These are phyloP conservation scores for Falco punctatus DNA, from an alignment of 2,113 vertebrate species.

Conservation along the genomic window DNA sequence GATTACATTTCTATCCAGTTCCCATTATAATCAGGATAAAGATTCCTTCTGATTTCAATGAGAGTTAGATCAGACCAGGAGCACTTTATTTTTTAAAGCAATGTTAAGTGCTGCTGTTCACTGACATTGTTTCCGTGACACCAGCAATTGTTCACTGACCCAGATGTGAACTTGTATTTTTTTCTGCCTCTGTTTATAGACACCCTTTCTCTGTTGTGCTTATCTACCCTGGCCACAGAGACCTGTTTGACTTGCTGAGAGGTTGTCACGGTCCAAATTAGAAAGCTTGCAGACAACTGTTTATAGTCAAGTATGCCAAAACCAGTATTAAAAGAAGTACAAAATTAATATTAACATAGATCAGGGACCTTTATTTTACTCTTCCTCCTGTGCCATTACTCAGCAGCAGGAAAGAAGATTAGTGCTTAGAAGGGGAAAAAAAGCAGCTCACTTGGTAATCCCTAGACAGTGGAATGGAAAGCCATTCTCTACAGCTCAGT, in stretches of 20 bases:
- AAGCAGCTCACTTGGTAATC: neutral
- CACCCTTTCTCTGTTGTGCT: slow-evolving; percentile 19
- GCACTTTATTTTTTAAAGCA: slow-evolving; percentile 24
- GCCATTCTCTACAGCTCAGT: neutral
- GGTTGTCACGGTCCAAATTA: slow-evolving; percentile 14
- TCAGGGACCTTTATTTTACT: neutral
- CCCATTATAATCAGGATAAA: neutral
- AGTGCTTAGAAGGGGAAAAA: neutral
- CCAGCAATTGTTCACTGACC: slow-evolving; percentile 57
- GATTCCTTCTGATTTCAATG: neutral
- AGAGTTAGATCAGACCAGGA: neutral
- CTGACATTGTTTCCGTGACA: slow-evolving; percentile 59
- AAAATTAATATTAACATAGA: slow-evolving; percentile 22
- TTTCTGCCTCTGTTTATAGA: slow-evolving; percentile 36
- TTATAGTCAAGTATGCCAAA: neutral
- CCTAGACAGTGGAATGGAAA: neutral
- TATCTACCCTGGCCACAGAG: slow-evolving; percentile 28
- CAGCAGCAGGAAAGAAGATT: neutral
- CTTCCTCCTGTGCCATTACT: neutral
- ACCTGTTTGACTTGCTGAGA: slow-evolving; percentile 36
- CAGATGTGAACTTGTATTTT: slow-evolving; percentile 62
- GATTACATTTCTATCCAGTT: neutral
- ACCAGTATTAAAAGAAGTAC: neutral
- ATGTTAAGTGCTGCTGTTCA: slow-evolving; percentile 27
- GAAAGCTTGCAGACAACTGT: slow-evolving; percentile 25